Percentiles rank a stretch among this genome's conserved stretches.
Conservation (phyloP, 2,113 vertebrate genomes). For the Hemiscyllium ocellatum region DNA sequence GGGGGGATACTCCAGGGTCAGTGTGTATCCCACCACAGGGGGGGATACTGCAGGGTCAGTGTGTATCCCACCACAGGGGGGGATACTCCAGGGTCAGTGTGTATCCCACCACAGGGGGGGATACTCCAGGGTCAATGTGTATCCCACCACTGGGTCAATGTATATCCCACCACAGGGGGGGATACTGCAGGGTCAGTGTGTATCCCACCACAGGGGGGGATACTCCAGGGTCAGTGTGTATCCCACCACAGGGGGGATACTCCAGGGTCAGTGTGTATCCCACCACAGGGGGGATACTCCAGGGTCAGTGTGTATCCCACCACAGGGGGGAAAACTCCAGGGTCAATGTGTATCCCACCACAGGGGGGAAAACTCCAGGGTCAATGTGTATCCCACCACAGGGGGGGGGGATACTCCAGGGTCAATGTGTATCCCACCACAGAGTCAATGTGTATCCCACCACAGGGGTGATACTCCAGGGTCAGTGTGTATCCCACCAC, state of each 20-base stretch:
- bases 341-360: no score
- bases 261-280: neutral
- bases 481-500: no score
- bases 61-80: constrained; percentile 18
- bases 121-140: neutral
- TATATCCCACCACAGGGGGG: no score
- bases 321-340: no score
- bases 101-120: no score
- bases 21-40: constrained; percentile 35
- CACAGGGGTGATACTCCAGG: no score
- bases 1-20: neutral
- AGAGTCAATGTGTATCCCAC: no score
- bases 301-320: neutral
- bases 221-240: neutral
- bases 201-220: constrained; percentile 38
- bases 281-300: neutral
- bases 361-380: no score
- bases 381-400: no score
- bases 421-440: no score
- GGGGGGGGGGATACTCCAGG: no score
- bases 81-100: neutral
- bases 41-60: constrained; percentile 22
- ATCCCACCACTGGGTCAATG: constrained; percentile 39
- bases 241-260: neutral
- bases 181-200: constrained; percentile 7